Evolutionary conservation across 2,113 vertebrate species (phyloP).

Genomic region (Podarcis muralis): DNA sequence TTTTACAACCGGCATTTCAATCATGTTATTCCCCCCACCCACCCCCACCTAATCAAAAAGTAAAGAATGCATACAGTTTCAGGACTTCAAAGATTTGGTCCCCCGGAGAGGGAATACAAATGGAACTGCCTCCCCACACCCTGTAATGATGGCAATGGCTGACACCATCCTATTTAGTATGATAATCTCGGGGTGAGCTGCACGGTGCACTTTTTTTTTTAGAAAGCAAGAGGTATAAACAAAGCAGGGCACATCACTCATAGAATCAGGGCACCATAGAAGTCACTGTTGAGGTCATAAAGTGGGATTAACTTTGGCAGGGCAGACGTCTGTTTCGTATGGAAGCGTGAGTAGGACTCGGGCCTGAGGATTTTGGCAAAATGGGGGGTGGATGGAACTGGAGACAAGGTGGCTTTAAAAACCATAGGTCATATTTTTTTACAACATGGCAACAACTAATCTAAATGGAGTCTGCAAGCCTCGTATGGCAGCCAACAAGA

Average conservation of each 20-base stretch:
- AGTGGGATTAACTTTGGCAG: slow-evolving; percentile 18
- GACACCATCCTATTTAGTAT: slow-evolving; percentile 32
- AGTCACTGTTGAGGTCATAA: neutral
- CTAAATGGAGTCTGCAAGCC: neutral
- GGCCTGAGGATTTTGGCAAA: neutral
- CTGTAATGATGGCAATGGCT: slow-evolving; percentile 23
- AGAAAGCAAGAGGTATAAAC: slow-evolving; percentile 16
- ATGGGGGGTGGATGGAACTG: neutral
- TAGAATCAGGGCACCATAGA: neutral
- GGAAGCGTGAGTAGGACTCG: neutral
- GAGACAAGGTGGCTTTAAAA: neutral
- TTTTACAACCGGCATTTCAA: slow-evolving; percentile 54
- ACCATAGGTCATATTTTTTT: neutral
- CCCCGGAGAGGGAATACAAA: neutral
- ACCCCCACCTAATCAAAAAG: slow-evolving; percentile 67
- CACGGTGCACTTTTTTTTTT: neutral
- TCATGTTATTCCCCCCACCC: slow-evolving; percentile 54
- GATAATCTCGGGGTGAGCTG: slow-evolving; percentile 26
- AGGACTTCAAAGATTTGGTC: slow-evolving; percentile 63
- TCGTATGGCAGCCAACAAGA: neutral
- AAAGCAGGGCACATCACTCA: slow-evolving; percentile 35
- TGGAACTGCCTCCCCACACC: slow-evolving; percentile 42
- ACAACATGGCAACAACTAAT: neutral
- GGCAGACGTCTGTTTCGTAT: slow-evolving; percentile 25
- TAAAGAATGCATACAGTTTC: slow-evolving; percentile 64